These are phyloP conservation scores for Apteryx owenii DNA, from an alignment of 2,113 vertebrate species.

Conservation along the genomic window DNA sequence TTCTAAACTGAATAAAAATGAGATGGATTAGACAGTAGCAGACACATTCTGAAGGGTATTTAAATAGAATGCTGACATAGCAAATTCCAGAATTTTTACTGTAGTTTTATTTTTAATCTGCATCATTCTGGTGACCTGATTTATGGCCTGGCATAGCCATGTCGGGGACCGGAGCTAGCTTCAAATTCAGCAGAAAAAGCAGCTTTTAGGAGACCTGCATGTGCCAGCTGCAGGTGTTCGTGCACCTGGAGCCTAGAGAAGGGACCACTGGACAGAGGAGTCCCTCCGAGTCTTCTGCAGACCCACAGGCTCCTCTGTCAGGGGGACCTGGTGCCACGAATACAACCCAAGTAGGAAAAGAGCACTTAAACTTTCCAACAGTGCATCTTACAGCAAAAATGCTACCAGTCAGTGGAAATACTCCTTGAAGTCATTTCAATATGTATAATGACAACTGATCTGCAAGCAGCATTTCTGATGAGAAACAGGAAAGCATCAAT, in stretches of 20 bases:
- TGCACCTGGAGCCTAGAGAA: background rate
- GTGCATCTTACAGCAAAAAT: background rate
- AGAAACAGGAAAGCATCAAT: background rate
- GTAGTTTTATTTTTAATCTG: constrained; percentile 41
- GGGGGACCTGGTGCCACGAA: background rate
- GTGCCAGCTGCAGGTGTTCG: fast-evolving
- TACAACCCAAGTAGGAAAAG: fast-evolving
- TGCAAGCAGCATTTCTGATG: background rate
- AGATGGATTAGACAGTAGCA: constrained; percentile 33
- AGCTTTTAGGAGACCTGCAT: background rate
- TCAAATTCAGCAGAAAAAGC: background rate
- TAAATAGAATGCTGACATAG: constrained; percentile 24
- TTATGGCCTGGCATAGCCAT: background rate
- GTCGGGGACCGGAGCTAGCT: fast-evolving
- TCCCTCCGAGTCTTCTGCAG: background rate
- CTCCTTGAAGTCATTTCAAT: background rate
- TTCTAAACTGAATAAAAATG: constrained; percentile 19
- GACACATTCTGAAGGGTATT: constrained; percentile 31
- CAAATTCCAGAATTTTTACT: constrained; percentile 26
- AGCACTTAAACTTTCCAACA: background rate
- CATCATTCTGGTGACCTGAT: constrained; percentile 36
- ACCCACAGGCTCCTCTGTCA: background rate
- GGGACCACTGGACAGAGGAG: background rate
- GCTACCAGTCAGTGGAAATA: background rate
- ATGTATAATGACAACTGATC: background rate